Percentiles rank a stretch among this genome's conserved stretches.
These are phyloP conservation scores for Lota lota DNA, from an alignment of 2,113 vertebrate species.

Conservation along the genomic window DNA sequence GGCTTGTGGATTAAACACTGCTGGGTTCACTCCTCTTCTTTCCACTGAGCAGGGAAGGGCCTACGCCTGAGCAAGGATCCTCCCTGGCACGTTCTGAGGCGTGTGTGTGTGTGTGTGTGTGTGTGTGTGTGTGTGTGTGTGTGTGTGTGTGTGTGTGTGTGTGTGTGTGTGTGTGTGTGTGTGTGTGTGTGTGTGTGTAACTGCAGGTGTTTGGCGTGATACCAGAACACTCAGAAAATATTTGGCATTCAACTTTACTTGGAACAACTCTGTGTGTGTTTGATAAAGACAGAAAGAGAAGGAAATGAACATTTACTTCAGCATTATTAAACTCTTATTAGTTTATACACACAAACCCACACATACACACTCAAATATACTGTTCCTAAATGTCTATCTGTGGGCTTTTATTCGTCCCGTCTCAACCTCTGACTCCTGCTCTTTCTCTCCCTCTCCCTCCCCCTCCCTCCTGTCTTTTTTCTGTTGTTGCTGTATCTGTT, in stretches of 20 bases:
- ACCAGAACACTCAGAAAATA: too few relatives aligned
- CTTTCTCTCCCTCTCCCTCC: neutral
- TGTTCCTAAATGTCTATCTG: neutral
- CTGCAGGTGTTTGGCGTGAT: too few relatives aligned
- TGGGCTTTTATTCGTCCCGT: neutral
- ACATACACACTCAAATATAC: neutral
- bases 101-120: neutral
- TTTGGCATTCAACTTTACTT: too few relatives aligned
- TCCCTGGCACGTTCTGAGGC: too few relatives aligned
- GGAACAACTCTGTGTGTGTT: neutral
- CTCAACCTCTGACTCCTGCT: neutral
- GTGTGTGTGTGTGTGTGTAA: neutral
- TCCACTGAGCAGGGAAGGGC: too few relatives aligned
- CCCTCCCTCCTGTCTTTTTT: neutral
- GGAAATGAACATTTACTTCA: neutral
- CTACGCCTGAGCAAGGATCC: too few relatives aligned
- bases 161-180: neutral
- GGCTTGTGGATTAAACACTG: too few relatives aligned
- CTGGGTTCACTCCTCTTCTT: too few relatives aligned
- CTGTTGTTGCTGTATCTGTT: neutral
- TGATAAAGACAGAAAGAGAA: neutral
- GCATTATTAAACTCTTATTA: neutral
- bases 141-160: neutral
- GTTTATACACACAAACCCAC: neutral
- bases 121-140: neutral